Base-by-base conservation (phyloP, 2,888 invertebrate species). In the Drosophila meridionalis region DNA sequence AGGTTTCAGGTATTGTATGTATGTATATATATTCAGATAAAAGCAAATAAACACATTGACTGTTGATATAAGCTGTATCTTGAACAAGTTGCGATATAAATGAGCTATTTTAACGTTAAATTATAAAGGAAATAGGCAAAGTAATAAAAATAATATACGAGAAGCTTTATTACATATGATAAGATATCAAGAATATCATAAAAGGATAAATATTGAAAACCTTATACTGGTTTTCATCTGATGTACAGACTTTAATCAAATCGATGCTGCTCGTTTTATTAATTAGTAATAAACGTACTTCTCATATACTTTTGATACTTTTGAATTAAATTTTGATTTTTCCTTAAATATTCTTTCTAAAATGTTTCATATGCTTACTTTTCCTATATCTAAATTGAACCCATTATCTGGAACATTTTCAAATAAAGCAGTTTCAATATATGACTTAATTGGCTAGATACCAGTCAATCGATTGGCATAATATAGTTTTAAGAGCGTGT, bases 381-480 rank as follows among this genome's bases (percentile, higher is more conserved):
- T 20, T 32, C 3, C 50, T 34, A n/a, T 20, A 20, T 34, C 20
- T 11, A n/a, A 1, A 2, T 50, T 50, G 30, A 9, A n/a, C n/a
- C n/a, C 32, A 11, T 5, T 50, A 48, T 48, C 30, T n/a, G 8
- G 20, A n/a, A 8, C n/a, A 30, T 30, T 30, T 14, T 30, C n/a
- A 30, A 48, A 9, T 48, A 48, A 48, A 48, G 48, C 48, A 48
- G 48, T 48, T 30, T 48, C 30, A 48, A 48, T 48, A 30, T 48
- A 48, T 48, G 48, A 30, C 30, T 30, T 30, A n/a, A 48, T 48
- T n/a, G 30, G 4, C 30, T 8, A n/a, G 14, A 48, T 50, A 53
- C 26, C 14, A 52, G 14, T 3, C 28, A 11, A 8, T 12, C 1
- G 4, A 53, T 28, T 53, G 43, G 3, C 34, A 28, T 45, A 8